Conservation (phyloP, 2,113 vertebrate species). For the Lanius ludovicianus region DNA sequence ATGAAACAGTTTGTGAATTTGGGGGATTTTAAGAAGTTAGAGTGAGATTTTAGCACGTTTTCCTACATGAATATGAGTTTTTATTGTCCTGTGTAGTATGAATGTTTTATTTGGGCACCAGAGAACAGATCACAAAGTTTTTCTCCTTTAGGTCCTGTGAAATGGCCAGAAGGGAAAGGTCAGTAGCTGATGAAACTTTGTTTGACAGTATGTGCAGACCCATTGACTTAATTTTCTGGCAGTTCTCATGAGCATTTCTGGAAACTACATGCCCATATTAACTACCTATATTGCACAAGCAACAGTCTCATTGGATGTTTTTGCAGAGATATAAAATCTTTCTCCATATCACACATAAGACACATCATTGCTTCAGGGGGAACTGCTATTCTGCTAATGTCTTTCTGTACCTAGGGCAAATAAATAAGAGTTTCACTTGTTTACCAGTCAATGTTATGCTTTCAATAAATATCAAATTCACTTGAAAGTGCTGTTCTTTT, state of each 20-base stretch:
- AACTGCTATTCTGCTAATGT: background rate
- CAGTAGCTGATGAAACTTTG: background rate
- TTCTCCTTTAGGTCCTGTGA: background rate
- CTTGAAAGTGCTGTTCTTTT: background rate
- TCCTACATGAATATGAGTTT: background rate
- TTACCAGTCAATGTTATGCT: background rate
- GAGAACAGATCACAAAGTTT: background rate
- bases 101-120: background rate
- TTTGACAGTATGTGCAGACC: background rate
- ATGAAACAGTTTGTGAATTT: background rate
- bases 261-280: background rate
- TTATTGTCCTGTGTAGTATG: background rate
- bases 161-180: background rate
- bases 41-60: background rate
- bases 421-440: background rate
- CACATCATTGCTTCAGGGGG: background rate
- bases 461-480: background rate
- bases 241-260: background rate
- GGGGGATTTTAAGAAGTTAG: background rate
- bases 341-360: background rate
- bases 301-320: background rate
- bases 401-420: background rate
- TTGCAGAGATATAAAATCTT: background rate
- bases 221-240: background rate
- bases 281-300: background rate